Evolutionary conservation across 2,113 vertebrate species (phyloP), one percentile per base, ranked within the genome.

Genomic region (Theristicus caerulescens): DNA sequence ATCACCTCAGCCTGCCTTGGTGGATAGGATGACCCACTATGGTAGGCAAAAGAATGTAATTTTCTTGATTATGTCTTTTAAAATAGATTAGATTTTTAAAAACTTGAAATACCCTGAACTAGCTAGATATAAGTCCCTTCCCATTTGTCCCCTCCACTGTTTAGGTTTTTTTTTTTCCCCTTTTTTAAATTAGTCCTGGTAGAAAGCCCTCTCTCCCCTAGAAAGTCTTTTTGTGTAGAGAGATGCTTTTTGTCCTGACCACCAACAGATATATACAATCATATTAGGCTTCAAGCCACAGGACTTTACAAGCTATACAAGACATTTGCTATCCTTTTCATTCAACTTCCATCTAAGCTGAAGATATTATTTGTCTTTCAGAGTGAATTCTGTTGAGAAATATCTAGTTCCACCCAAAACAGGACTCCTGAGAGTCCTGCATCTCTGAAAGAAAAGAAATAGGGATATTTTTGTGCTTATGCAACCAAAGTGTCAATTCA

Each of bases 91-190:
- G 7, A 17, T 11, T 71, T 66, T 85, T 16, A 19, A 27, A 46
- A 73, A 11, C 17, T 42, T 52, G 13, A 89, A 69, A 20, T 29
- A 20, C 2, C 19, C 12, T 12, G 70, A 78, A 8, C 1, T 7
- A 82, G 16, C 4, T 29, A 22, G 19, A 27, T 9, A 0, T 3
- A 61, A 65, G 4, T n/a, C 0, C 0, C 13, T 62, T 71, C 15
- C 26, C 4, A 27, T 31, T 73, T 77, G 7, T 9, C 22, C 10
- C 6, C 3, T 1, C 13, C 5, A 13, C 40, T 40, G 40, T 40
- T 40, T 40, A 40, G 40, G 40, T n/a, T n/a, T n/a, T 40, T 5
- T 10, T 5, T 7, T 3, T 0, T 1, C 1, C 5, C 2, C 5
- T 27, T 36, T 7, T 34, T 58, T 0, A 22, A 47, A 40, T 9